Conservation (phyloP, 2,797 vertebrate genomes). For the Peromyscus nudipes region DNA sequence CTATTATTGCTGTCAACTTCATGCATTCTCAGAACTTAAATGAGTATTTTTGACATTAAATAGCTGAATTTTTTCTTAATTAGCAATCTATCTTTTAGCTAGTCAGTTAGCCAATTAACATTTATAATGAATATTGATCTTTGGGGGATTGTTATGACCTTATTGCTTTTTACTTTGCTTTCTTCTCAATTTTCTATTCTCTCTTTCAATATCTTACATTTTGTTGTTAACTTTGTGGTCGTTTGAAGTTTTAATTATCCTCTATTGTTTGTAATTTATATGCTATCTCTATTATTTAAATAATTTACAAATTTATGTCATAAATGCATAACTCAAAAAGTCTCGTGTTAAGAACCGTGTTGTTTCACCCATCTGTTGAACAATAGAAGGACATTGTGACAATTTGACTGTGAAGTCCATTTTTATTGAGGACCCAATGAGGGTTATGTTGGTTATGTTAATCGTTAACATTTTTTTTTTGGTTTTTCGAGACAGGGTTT, state of each 20-base stretch:
- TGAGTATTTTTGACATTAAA: neutral
- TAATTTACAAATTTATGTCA: neutral
- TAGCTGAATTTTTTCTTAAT: neutral
- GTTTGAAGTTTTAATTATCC: neutral
- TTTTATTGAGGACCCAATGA: neutral
- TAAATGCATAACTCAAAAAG: neutral
- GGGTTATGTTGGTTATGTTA: too few relatives aligned
- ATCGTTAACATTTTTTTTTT: neutral
- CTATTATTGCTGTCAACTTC: neutral
- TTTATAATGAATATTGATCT: neutral
- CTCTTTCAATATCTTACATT: neutral
- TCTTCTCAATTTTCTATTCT: neutral
- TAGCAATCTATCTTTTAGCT: neutral
- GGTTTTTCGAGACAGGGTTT: too few relatives aligned
- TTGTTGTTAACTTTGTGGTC: neutral
- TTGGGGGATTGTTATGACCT: neutral
- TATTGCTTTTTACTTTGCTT: neutral
- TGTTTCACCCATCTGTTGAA: too few relatives aligned
- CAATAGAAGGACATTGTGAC: neutral
- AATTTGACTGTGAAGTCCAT: accelerated
- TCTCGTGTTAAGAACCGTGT: neutral
- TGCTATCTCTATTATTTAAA: neutral
- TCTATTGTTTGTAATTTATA: neutral
- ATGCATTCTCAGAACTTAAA: neutral
- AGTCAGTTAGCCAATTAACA: neutral